Percentiles rank a stretch among this genome's conserved stretches.
Conservation (phyloP, 2,888 invertebrate species). For the Metellina segmentata region DNA sequence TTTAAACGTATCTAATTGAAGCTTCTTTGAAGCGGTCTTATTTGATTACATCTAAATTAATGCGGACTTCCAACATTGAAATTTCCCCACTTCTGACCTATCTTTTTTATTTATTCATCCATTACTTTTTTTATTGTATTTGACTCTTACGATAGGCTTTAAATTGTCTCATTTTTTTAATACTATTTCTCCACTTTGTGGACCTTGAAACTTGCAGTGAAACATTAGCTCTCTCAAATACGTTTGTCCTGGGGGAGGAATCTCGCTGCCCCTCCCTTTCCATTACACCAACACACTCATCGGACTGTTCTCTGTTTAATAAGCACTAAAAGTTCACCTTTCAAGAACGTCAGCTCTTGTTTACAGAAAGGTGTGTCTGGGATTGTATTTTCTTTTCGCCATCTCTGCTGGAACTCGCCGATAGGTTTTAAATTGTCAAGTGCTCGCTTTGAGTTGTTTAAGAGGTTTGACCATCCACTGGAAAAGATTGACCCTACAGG, state of each 20-base stretch:
- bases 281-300: constrained; percentile 34
- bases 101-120: no score
- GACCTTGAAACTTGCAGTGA: not conserved
- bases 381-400: constrained; percentile 19
- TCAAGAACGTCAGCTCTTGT: constrained; percentile 32
- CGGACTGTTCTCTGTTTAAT: constrained; percentile 39
- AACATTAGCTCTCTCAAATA: constrained; percentile 20
- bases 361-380: constrained; percentile 48
- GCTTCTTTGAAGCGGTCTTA: no score
- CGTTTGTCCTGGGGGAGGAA: not conserved
- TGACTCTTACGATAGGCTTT: no score
- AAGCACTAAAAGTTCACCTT: constrained; percentile 39
- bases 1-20: no score
- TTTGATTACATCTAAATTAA: no score
- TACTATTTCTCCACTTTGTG: not conserved
- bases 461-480: constrained; percentile 14
- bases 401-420: not conserved
- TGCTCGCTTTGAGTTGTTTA: constrained; percentile 11
- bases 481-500: constrained; percentile 7
- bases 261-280: not conserved
- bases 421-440: constrained; percentile 33
- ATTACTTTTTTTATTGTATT: no score
- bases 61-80: no score
- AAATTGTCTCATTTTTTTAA: no score
- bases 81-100: no score